These are phyloP conservation scores for Cerceris ruficornis DNA, from an alignment of 2,888 invertebrate genomes.

Conservation along the genomic window DNA sequence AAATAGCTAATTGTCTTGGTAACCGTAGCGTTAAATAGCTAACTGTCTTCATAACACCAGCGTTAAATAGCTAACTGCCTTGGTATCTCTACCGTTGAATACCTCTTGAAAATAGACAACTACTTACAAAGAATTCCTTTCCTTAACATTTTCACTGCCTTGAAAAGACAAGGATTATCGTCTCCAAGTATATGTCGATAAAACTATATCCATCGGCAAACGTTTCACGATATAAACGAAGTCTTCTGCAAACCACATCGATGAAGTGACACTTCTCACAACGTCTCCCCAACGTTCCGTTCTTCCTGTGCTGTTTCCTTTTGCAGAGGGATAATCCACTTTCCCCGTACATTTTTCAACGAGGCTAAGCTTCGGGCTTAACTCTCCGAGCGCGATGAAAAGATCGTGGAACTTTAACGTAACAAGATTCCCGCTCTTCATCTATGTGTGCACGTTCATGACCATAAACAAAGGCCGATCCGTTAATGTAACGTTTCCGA, in stretches of 20 bases:
- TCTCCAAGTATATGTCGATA: too few species aligned
- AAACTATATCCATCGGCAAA: not conserved
- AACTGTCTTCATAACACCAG: too few species aligned
- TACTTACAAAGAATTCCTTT: too few species aligned
- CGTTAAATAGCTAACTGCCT: too few species aligned
- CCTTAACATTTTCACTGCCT: too few species aligned
- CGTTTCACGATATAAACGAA: not conserved
- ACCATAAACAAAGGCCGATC: not conserved
- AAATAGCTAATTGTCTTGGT: too few species aligned
- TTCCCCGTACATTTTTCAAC: constrained; percentile 20
- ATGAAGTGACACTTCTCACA: not conserved
- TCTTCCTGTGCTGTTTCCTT: not conserved
- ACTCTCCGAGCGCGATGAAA: not conserved
- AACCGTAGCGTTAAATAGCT: too few species aligned
- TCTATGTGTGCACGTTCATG: not conserved
- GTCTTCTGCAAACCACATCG: not conserved
- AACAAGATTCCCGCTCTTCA: not conserved
- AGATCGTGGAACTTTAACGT: constrained; percentile 15
- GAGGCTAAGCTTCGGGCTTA: not conserved
- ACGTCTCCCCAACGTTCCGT: not conserved
- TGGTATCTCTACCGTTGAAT: too few species aligned
- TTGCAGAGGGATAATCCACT: constrained; percentile 8
- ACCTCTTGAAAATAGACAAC: too few species aligned
- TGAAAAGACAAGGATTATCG: too few species aligned
- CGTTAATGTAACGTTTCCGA: not conserved